phyloP scores from a whole-genome alignment of 2,888 invertebrate species.

The Dasysyrphus tricinctus region DNA sequence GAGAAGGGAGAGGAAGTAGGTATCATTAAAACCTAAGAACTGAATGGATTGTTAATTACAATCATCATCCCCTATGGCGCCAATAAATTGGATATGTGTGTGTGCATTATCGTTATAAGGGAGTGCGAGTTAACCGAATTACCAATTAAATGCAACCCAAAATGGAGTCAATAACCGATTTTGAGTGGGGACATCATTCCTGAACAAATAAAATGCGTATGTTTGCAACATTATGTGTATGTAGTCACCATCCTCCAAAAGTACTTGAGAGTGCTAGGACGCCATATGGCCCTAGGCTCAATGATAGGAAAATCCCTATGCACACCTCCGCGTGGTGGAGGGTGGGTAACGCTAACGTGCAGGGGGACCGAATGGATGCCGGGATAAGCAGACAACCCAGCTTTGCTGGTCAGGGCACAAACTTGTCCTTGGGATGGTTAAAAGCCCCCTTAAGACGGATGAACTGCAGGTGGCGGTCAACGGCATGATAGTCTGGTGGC shows the following conservation, averaged over 20 bases:
- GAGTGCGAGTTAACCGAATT: conserved; percentile 34
- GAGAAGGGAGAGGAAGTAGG: not conserved
- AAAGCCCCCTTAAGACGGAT: too few relatives aligned
- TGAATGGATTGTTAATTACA: conserved; percentile 74
- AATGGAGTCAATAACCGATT: conserved; percentile 20
- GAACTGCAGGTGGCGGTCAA: too few relatives aligned
- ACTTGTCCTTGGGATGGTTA: too few relatives aligned
- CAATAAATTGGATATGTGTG: conserved; percentile 23
- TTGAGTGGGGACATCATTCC: not conserved
- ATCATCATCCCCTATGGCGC: conserved; percentile 29
- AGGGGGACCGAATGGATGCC: too few relatives aligned
- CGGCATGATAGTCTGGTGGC: too few relatives aligned
- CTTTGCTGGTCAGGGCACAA: too few relatives aligned
- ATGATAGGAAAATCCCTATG: too few relatives aligned
- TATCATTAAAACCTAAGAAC: conserved; percentile 64
- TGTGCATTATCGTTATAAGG: not conserved
- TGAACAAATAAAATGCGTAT: conserved; percentile 27
- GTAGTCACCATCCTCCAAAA: not conserved
- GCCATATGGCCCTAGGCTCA: too few relatives aligned
- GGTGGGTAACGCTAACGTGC: too few relatives aligned
- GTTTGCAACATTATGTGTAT: not conserved
- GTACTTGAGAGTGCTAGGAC: too few relatives aligned
- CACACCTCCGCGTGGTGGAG: too few relatives aligned
- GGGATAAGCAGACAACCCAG: too few relatives aligned
- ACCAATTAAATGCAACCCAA: conserved; percentile 42